Percentiles rank a stretch among this genome's conserved stretches.
Conservation (phyloP, 2,888 invertebrate species). For the Oscheius onirici region DNA sequence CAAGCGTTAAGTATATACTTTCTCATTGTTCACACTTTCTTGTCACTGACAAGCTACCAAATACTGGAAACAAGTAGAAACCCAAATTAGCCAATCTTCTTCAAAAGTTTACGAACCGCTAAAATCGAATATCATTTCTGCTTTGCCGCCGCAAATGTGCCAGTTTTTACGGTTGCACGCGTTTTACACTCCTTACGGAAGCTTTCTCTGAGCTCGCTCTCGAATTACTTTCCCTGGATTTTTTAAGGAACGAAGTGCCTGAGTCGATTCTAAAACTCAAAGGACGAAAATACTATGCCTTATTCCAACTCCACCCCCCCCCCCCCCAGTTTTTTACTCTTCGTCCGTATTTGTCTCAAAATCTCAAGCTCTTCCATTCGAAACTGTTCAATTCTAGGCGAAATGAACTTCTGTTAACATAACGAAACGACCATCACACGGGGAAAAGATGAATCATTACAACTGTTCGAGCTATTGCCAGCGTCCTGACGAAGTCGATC, state of each 20-base stretch:
- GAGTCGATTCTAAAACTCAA: no score
- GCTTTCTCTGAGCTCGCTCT: neutral
- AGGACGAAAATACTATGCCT: no score
- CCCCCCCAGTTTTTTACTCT: no score
- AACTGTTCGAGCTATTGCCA: slow-evolving; percentile 26
- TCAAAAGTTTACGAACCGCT: neutral
- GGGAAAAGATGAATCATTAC: slow-evolving; percentile 16
- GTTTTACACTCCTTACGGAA: slow-evolving; percentile 3
- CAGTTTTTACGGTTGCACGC: slow-evolving; percentile 3
- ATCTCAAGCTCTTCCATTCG: neutral
- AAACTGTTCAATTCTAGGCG: slow-evolving; percentile 2
- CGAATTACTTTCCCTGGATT: neutral
- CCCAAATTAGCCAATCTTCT: no score
- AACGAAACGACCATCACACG: no score
- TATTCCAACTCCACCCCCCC: no score
- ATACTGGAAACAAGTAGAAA: no score
- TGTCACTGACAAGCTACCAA: no score
- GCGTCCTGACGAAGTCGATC: slow-evolving; percentile 20
- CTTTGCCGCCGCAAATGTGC: neutral
- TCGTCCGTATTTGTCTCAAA: no score
- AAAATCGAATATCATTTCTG: no score
- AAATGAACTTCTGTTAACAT: slow-evolving; percentile 7
- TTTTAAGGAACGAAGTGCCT: no score
- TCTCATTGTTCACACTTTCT: neutral
- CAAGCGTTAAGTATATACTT: no score